Evolutionary conservation across 37 sponge, comb jelly and placozoan species (phyloP).

Genomic region (Ianthella basta): DNA sequence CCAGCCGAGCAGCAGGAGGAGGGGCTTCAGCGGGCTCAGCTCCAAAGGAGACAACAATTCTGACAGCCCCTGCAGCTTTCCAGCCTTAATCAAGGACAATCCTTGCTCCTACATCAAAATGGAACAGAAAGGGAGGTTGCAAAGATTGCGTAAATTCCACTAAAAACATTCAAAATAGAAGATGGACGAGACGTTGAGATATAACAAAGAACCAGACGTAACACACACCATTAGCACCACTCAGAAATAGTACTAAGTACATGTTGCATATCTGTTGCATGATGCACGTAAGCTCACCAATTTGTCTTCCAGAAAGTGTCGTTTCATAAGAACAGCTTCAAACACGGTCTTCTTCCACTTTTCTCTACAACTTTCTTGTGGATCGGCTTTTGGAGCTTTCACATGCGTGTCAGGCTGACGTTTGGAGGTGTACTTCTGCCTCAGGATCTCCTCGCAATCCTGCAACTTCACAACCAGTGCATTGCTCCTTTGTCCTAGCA

Average conservation of each 20-base stretch:
- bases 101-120: constrained; percentile 60
- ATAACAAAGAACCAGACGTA: no score
- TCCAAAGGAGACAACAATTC: constrained; percentile 56
- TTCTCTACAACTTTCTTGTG: not conserved
- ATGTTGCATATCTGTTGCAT: no score
- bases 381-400: not conserved
- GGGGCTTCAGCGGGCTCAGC: constrained; percentile 63
- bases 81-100: constrained; percentile 59
- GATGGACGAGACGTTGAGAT: no score
- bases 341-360: constrained; percentile 69
- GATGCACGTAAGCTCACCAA: constrained; percentile 59
- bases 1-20: constrained; percentile 91
- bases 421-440: constrained; percentile 8
- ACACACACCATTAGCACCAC: no score
- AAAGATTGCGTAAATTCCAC: not conserved
- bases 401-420: not conserved
- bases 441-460: constrained; percentile 69
- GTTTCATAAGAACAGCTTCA: constrained; percentile 44
- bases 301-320: constrained; percentile 73
- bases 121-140: not conserved
- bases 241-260: no score
- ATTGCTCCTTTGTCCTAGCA: constrained; percentile 59
- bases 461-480: constrained; percentile 64
- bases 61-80: constrained; percentile 62
- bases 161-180: constrained; percentile 3